Base-by-base conservation (phyloP, 2,888 invertebrate genomes). In the Congeria kusceri region DNA sequence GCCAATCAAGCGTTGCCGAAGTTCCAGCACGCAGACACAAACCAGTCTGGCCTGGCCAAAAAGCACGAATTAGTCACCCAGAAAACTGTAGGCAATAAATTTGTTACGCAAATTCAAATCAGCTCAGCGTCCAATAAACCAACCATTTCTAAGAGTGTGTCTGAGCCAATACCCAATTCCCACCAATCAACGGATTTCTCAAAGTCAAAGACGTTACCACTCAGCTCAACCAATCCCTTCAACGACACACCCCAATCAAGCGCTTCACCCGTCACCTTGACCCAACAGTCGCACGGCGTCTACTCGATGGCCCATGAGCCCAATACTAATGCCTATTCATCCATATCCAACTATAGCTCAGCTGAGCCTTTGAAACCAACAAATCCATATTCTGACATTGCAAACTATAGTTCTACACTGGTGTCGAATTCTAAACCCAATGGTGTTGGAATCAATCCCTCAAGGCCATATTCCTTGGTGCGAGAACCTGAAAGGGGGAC, bases 171-270 rank as follows among this genome's bases (percentile, higher is more conserved):
- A 39, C 3, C 39, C 39, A 39, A 11, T 3, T 13, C 63, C 13
- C 7, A 3, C 18, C 58, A 39, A 29, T 27, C 32, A 29, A 23
- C 2, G 28, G 25, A 11, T 15, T 25, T 29, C 1, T 25, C 15
- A 13, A 56, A 47, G 23, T 46, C 78, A n/a, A 70, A 65, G 32
- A 73, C 78, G 11, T 47, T 69, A 32, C 74, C 79, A 56, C 39
- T 18, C 20, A 63, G 20, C 28, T 32, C 32, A 23, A 28, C 13
- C 13, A 62, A 67, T 32, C 47, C 53, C 9, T 20, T 63, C 15
- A 39, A 49, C 25, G 79, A 79, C 3, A 57, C 23, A 0, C 79
- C 79, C n/a, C 79, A 79, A 44, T 70, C 79, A 11, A 79, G 79
- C 46, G 61, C 75, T 11, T 61, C 78, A 15, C 68, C 79, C 18